Conservation (phyloP, 2,888 invertebrate species). For the Crematogaster levior region DNA sequence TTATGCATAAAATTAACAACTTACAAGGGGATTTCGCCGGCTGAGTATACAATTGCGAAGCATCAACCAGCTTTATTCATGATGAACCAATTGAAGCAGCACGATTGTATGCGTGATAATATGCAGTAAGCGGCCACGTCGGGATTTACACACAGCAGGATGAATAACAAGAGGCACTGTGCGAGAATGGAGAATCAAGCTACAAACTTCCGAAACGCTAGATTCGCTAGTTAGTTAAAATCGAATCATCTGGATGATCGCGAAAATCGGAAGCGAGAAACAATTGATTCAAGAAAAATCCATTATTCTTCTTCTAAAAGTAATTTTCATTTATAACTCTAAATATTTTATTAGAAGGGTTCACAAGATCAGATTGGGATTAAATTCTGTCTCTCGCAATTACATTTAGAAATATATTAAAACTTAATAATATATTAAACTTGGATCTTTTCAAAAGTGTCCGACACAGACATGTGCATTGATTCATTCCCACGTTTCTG, state of each 20-base stretch:
- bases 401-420: not conserved
- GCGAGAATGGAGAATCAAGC: slow-evolving; percentile 23
- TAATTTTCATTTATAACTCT: not conserved
- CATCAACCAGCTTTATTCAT: slow-evolving; percentile 42
- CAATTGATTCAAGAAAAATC: not conserved
- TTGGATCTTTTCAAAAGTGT: not conserved
- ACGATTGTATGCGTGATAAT: slow-evolving; percentile 33
- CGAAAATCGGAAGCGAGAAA: too few relatives aligned
- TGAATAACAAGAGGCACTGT: slow-evolving; percentile 21
- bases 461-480: not conserved
- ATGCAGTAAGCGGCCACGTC: slow-evolving; percentile 35
- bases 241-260: not conserved
- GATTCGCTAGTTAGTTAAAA: not conserved
- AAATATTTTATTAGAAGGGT: not conserved
- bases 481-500: slow-evolving; percentile 1
- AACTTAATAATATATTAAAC: too few relatives aligned
- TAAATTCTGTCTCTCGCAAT: not conserved
- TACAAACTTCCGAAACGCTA: not conserved
- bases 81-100: slow-evolving; percentile 45
- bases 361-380: not conserved
- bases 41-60: slow-evolving; percentile 48
- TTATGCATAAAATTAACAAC: slow-evolving; percentile 56
- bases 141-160: not conserved
- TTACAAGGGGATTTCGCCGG: slow-evolving; percentile 47
- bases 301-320: not conserved